Base-by-base conservation (phyloP, 2,888 invertebrate species). In the Keiferia lycopersicella region DNA sequence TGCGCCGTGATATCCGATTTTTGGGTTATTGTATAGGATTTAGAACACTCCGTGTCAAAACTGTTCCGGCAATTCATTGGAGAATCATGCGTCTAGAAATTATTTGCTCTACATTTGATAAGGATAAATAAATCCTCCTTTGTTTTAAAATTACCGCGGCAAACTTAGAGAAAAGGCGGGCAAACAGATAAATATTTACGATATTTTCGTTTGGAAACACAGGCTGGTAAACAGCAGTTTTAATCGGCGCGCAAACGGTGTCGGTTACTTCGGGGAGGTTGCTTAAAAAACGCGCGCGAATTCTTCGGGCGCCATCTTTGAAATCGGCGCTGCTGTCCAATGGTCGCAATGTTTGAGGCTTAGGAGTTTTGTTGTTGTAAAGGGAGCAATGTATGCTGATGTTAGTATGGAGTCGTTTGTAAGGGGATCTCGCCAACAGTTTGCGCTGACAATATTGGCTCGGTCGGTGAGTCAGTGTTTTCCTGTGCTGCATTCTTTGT, bases 231-330 rank as follows among this genome's bases (percentile, higher is more conserved):
- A 88, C 86, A 86, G 75, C 71, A 77, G 82, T 85, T 88, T 86
- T 86, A 88, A 88, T 88, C 87, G 84, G 83, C 76, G 68, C 68
- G 80, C 80, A 83, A 87, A 86, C 86, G 78, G 81, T 82, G 79
- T 85, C 76, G 73, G 77, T 86, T 82, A 82, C 79, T 84, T 85
- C 34, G 81, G 73, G 72, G 70, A 79, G 81, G 75, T 77, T 67
- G 66, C 67, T 72, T 67, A 66, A 66, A 60, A 66, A 64, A 66
- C 62, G 50, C 38, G 34, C 62, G 61, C 48, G 10, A 61, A 26
- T 71, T 73, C 69, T 51, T 71, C 68, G 68, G 69, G 48, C 18
- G 48, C 10, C 18, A 51, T 51, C 51, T 20, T 51, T 51, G 18
- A 51, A 20, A 20, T 20, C 51, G 20, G 70, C 12, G 30, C 3